phyloP scores from a whole-genome alignment of 2,888 invertebrate genomes.

The Drosophila prolongata region DNA sequence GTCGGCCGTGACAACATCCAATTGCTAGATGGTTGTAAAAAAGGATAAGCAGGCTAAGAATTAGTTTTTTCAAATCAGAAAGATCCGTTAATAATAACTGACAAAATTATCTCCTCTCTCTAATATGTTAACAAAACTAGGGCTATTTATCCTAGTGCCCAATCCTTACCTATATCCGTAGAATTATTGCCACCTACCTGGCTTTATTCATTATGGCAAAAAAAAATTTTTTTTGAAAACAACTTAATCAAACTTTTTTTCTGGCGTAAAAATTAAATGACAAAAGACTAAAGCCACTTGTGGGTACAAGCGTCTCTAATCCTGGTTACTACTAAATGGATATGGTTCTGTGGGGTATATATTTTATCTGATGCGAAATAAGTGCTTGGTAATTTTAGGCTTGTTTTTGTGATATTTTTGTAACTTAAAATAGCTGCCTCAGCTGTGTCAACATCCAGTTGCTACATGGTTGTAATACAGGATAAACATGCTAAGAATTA shows the following conservation, averaged over 20 bases:
- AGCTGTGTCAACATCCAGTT: too few species aligned
- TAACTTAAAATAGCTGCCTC: too few species aligned
- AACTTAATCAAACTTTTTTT: neutral
- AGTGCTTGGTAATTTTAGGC: neutral
- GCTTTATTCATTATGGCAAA: constrained; percentile 44
- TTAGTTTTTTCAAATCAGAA: neutral
- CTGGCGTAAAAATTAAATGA: neutral
- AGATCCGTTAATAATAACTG: constrained; percentile 16
- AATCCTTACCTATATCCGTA: constrained; percentile 17
- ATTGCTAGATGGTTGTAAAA: neutral
- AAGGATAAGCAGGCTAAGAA: neutral
- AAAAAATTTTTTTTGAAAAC: constrained; percentile 28
- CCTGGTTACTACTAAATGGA: neutral
- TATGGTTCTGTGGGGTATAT: neutral
- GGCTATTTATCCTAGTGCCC: constrained; percentile 7
- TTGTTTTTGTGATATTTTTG: too few species aligned
- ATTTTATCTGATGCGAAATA: neutral
- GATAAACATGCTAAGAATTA: neutral
- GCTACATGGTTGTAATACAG: neutral
- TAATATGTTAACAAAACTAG: neutral
- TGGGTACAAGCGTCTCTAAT: neutral
- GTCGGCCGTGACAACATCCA: neutral
- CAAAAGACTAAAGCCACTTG: constrained; percentile 1
- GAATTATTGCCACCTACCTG: constrained; percentile 36
- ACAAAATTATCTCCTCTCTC: constrained; percentile 4